Conservation (phyloP, 2,113 vertebrate genomes). For the rat (Rattus norvegicus) region GRCr8 NC_086027.1:77845001-77845500, state of each 20-base stretch:
- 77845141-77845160: neutral
- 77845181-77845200: neutral
- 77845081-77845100: neutral
- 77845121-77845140: neutral
- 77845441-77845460: too few relatives aligned
- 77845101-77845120: neutral
- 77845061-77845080: neutral
- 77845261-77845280: neutral
- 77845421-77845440: neutral
- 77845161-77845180: neutral
- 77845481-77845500: too few relatives aligned
- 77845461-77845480: too few relatives aligned
- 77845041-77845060: neutral
- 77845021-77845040: neutral
- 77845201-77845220: neutral
- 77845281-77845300: neutral
- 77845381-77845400: neutral
- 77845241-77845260: neutral
- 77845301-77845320: too few relatives aligned
- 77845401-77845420: neutral
- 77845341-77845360: neutral
- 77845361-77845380: neutral
- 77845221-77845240: too few relatives aligned
- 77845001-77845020: neutral
- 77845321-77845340: neutral